These are phyloP conservation scores for Strix aluco DNA, from an alignment of 2,113 vertebrate species.

Conservation along the genomic window DNA sequence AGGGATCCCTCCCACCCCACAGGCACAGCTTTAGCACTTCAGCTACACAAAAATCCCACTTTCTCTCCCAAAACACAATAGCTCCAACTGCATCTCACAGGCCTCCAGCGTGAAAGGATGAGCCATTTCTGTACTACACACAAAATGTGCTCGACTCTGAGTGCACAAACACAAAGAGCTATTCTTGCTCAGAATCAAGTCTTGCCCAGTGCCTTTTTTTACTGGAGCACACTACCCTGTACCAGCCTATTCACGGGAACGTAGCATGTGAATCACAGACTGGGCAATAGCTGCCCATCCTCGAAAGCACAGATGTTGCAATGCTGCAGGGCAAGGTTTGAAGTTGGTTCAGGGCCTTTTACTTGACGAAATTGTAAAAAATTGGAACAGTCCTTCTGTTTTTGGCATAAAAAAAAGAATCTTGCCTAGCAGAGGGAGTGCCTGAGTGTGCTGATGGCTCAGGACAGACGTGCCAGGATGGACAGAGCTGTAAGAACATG, in stretches of 20 bases:
- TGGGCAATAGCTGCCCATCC: background rate
- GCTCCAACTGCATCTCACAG: background rate
- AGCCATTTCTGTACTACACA: background rate
- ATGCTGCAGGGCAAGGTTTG: background rate
- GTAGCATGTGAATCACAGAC: fast-evolving
- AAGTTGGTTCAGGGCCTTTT: background rate
- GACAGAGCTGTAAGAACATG: background rate
- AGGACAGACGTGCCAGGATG: background rate
- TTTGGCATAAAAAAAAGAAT: background rate
- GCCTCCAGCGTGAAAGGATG: background rate
- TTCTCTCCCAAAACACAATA: background rate
- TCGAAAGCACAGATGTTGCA: background rate
- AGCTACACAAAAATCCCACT: background rate
- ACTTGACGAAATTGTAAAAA: background rate
- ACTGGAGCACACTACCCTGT: background rate
- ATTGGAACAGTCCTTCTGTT: background rate
- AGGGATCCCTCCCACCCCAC: background rate
- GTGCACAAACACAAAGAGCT: background rate
- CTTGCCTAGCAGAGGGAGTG: background rate
- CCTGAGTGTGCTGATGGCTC: background rate
- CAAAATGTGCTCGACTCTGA: fast-evolving
- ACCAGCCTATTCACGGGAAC: background rate
- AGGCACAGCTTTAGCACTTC: background rate
- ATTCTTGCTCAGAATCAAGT: background rate
- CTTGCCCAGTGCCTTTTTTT: background rate